phyloP scores from a whole-genome alignment of 1,140 invertebrate species.

The Chironomus striatipennis region DNA sequence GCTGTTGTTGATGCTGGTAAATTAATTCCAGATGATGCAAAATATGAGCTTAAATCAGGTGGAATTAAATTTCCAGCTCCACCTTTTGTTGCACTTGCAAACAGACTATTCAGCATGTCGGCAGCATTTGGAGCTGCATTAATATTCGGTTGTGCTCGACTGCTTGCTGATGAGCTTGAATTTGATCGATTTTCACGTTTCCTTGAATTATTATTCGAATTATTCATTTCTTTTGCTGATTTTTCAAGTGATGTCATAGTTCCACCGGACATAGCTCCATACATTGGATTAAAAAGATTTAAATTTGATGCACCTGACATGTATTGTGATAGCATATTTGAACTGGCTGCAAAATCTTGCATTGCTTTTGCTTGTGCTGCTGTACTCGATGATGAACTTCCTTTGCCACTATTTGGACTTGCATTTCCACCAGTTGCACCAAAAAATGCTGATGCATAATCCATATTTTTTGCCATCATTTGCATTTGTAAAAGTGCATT shows the following conservation, averaged over 20 bases:
- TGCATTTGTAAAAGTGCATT: neutral
- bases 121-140: slow-evolving; percentile 6
- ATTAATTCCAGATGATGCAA: neutral
- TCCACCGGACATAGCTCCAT: slow-evolving; percentile 6
- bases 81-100: slow-evolving; percentile 6
- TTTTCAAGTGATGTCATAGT: neutral
- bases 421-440: neutral
- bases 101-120: slow-evolving; percentile 13
- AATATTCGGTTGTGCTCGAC: neutral
- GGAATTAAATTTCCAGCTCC: neutral
- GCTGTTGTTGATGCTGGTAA: slow-evolving; percentile 26
- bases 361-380: neutral
- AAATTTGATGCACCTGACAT: slow-evolving; percentile 14
- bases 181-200: neutral
- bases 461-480: slow-evolving; percentile 16
- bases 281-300: neutral
- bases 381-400: neutral
- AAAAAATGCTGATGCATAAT: slow-evolving; percentile 12
- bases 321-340: slow-evolving; percentile 16
- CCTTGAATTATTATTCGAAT: slow-evolving; percentile 1
- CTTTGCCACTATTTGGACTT: neutral
- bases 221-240: neutral
- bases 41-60: neutral
- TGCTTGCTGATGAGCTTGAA: slow-evolving; percentile 3
- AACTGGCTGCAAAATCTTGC: slow-evolving; percentile 18